Evolutionary conservation across 2,888 invertebrate species (phyloP).

Genomic region (Phalangium opilio): DNA sequence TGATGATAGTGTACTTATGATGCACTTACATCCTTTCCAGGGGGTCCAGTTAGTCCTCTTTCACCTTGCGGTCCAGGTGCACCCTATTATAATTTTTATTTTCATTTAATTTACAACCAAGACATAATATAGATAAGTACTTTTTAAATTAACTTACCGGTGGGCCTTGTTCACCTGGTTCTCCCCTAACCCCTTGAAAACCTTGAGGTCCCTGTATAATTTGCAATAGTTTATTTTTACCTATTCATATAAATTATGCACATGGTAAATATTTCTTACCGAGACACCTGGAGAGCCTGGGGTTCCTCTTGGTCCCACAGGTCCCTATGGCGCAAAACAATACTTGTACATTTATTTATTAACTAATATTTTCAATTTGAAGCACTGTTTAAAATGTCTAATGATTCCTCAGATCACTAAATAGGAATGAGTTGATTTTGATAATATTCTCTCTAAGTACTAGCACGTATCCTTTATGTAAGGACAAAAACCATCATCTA

Average conservation of each 20-base stretch:
- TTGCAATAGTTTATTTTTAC: too few relatives aligned
- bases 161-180: slow-evolving; percentile 45
- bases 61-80: slow-evolving; percentile 45
- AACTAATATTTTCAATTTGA: too few relatives aligned
- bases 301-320: slow-evolving; percentile 61
- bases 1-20: not conserved
- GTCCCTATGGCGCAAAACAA: too few relatives aligned
- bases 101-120: not conserved
- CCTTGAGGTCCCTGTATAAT: slow-evolving; percentile 53
- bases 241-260: too few relatives aligned
- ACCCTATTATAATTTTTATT: slow-evolving; percentile 33
- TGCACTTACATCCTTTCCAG: slow-evolving; percentile 37
- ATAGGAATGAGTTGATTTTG: too few relatives aligned
- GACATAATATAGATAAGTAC: not conserved
- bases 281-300: slow-evolving; percentile 41
- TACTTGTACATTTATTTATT: too few relatives aligned
- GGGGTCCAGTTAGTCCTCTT: slow-evolving; percentile 54
- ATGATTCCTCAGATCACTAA: too few relatives aligned
- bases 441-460: too few relatives aligned
- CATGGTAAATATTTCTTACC: too few relatives aligned
- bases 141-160: slow-evolving; percentile 23
- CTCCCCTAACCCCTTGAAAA: slow-evolving; percentile 59
- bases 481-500: too few relatives aligned
- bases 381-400: too few relatives aligned
- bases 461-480: too few relatives aligned